Evolutionary conservation across 2,113 vertebrate genomes (phyloP).

Genomic region (Perca flavescens): DNA sequence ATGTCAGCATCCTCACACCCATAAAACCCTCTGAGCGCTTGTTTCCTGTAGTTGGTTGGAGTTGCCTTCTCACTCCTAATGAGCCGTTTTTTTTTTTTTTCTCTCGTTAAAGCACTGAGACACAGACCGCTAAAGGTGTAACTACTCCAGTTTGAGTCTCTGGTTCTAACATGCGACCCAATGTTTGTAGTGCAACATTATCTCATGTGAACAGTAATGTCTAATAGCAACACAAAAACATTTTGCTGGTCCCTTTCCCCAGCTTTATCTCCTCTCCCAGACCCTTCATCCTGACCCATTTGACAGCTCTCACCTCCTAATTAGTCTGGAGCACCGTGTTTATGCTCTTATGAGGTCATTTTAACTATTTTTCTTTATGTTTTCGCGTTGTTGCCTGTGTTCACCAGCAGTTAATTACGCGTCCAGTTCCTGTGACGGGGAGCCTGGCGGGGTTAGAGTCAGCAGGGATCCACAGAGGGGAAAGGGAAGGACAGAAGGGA

Average conservation of each 20-base stretch:
- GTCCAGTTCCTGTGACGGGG: conserved; percentile 11
- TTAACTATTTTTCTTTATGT: background rate
- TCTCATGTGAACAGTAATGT: background rate
- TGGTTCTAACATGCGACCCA: background rate
- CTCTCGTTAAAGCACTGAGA: conserved; percentile 1
- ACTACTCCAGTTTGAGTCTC: background rate
- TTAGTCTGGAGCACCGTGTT: conserved; percentile 40
- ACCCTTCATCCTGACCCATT: conserved; percentile 20
- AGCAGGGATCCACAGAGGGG: background rate
- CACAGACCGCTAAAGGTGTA: background rate
- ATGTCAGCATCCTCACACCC: conserved; percentile 26
- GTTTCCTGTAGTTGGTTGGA: background rate
- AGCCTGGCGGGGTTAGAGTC: conserved; percentile 6
- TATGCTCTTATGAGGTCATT: background rate
- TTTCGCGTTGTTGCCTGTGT: background rate
- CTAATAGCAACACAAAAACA: background rate
- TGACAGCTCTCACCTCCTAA: conserved; percentile 41
- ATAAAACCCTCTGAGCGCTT: background rate
- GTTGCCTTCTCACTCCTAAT: conserved; percentile 17
- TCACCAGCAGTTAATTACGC: conserved; percentile 14
- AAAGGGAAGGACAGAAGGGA: background rate
- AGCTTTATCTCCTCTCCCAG: background rate
- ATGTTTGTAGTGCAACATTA: conserved; percentile 5
- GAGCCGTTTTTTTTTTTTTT: background rate
- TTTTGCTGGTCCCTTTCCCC: background rate